Conservation (phyloP, 2,888 invertebrate genomes). For the Caenorhabditis wallacei region DNA sequence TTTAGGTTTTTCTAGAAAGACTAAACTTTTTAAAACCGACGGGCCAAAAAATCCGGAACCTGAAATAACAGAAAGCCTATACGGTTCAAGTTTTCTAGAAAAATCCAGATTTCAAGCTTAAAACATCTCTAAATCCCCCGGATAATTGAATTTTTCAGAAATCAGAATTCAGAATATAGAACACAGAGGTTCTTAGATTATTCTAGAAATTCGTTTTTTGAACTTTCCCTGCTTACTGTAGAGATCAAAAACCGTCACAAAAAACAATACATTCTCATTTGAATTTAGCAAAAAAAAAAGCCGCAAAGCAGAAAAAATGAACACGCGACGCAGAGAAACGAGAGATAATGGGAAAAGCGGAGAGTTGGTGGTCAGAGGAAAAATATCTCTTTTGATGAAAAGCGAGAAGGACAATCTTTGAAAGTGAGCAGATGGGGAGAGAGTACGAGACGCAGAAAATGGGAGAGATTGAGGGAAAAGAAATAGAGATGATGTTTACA, state of each 20-base stretch:
- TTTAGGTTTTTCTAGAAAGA: too few species aligned
- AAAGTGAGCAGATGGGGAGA: constrained; percentile 8
- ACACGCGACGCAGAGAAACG: neutral
- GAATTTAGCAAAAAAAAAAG: neutral
- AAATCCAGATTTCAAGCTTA: neutral
- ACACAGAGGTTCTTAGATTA: too few species aligned
- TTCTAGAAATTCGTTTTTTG: too few species aligned
- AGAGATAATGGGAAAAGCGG: neutral
- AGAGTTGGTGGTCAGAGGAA: neutral
- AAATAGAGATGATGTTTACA: neutral
- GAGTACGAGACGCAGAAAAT: neutral
- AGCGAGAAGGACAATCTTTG: constrained; percentile 2
- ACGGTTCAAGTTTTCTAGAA: neutral
- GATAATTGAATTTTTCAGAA: too few species aligned
- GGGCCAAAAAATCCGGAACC: too few species aligned
- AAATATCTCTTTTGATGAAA: neutral
- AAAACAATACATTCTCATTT: neutral
- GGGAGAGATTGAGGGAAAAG: neutral
- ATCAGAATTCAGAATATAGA: too few species aligned
- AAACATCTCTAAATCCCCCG: neutral
- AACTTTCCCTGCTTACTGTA: too few species aligned
- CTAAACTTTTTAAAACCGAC: too few species aligned
- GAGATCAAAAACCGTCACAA: too few species aligned
- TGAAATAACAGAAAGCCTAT: too few species aligned
- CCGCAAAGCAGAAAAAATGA: neutral